Evolutionary conservation across 2,888 invertebrate genomes (phyloP), one percentile per base, ranked within the genome.

Genomic region (Drosophila anomalata): DNA sequence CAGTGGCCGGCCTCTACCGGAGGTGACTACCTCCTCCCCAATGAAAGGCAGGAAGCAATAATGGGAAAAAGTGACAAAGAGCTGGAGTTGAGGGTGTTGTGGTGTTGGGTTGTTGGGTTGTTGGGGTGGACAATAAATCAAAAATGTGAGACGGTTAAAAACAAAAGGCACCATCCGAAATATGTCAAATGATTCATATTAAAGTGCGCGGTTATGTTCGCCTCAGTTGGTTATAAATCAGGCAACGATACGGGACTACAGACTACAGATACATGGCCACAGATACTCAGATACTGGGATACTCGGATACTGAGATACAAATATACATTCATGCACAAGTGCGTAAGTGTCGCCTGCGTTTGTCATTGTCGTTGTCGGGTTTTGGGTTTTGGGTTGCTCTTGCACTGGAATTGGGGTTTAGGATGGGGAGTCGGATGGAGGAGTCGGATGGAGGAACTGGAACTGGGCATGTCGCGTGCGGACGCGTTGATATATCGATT

Each of bases 101-200:
- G 8, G 5, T 4, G 22, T 22, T 3, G 22, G 22, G 8, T 7
- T 8, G 7, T 29, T 29, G 29, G 29, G 29, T 9, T 29, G 17
- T 42, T 20, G 8, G 41, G 9, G 57, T 9, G 14, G 44, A 73
- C 51, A 59, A 87, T 82, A 82, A 82, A 82, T 82, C 87, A 82
- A 80, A 74, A 69, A 54, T 57, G 42, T 39, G 60, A 47, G 61
- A 46, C 20, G 62, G 69, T 70, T 76, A 70, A 63, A 82, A 76
- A 82, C 83, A 75, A 81, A 77, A 70, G 75, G 48, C 54, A 53
- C 57, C 59, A 48, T 54, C 73, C 68, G 59, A 71, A 77, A 76
- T 69, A 79, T 75, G 82, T 73, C 83, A 83, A 87, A 78, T 83
- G 87, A 87, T 82, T 82, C 82, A 87, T 85, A 81, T 83, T 87